Evolutionary conservation across 2,797 vertebrate genomes (phyloP), one percentile per base, ranked within the genome.

Genomic region (Okamejei kenojei): DNA sequence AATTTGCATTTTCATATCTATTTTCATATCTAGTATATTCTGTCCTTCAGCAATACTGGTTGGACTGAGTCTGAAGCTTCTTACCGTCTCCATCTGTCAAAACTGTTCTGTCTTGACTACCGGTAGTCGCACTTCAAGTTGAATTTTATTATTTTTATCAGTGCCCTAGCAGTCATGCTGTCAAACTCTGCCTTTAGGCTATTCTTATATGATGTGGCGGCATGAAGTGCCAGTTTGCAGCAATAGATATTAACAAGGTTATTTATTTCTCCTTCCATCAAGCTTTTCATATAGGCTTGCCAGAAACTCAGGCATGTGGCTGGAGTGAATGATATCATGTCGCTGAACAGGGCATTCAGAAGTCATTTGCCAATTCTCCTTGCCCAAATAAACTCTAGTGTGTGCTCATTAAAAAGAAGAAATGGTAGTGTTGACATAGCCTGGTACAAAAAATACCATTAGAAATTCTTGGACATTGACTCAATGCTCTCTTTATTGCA

Each of bases 231-330:
- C 82, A 63, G 84, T 88, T 65, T 63, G 84, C 58, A 65, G 61
- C 58, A 65, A 65, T 63, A 65, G 84, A 88, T 65, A 88, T 88
- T 88, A 32, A 88, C 61, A 88, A 65, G 84, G n/a, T 65, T 88
- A 88, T 65, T 88, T 88, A 88, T 45, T 88, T 88, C 81, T 15
- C 63, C 58, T 88, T 88, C 13, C 61, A 65, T 65, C 61, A 32
- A n/a, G 29, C 58, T 88, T 73, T 88, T 65, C 84, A 88, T 63
- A 63, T 88, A 88, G 29, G 84, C 32, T 65, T 88, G 29, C n/a
- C 19, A 63, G 29, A 88, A n/a, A 32, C 11, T 29, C 5, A 65
- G n/a, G 15, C 29, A 7, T 88, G 84, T 65, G 61, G 29, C 58
- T 32, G 29, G 58, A n/a, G 61, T 65, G 84, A 88, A 88, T 88